These are phyloP conservation scores for Orientallactaga bullata DNA, from an alignment of 2,113 vertebrate species.

Conservation along the genomic window DNA sequence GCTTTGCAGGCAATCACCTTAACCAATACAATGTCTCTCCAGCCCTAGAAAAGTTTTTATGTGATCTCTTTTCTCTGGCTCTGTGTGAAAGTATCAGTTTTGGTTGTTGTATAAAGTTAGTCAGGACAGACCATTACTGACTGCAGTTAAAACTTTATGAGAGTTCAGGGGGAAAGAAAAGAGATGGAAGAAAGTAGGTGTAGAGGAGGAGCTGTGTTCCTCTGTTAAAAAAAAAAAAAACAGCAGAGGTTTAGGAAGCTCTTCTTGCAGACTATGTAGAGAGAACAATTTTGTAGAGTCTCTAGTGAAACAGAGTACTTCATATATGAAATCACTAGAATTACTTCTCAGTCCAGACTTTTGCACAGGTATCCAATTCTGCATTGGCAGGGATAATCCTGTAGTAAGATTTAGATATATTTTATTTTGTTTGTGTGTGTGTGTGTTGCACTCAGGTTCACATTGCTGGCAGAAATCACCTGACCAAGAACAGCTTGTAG, in stretches of 20 bases:
- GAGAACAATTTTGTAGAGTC: background rate
- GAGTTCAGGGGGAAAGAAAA: background rate
- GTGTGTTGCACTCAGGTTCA: background rate
- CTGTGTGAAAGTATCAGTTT: background rate
- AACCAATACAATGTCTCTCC: too few relatives aligned
- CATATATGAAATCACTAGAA: background rate
- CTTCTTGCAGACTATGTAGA: background rate
- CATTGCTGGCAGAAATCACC: too few relatives aligned
- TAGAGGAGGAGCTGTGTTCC: background rate
- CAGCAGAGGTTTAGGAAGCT: background rate
- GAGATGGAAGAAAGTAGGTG: background rate
- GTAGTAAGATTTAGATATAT: background rate
- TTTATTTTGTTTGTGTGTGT: background rate
- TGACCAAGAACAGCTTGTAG: too few relatives aligned
- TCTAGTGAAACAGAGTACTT: background rate
- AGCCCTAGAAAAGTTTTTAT: background rate
- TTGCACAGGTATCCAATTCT: background rate
- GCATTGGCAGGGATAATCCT: background rate
- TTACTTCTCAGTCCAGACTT: background rate
- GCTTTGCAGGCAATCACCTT: too few relatives aligned
- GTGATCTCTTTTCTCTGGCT: constrained; percentile 33
- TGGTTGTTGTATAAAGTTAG: background rate
- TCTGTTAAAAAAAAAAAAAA: constrained; percentile 28
- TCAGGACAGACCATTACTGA: background rate
- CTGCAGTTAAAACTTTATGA: constrained; percentile 17